Evolutionary conservation across 2,797 vertebrate species (phyloP), one percentile per base, ranked within the genome.

Genomic region (Catostomus latipinnis): DNA sequence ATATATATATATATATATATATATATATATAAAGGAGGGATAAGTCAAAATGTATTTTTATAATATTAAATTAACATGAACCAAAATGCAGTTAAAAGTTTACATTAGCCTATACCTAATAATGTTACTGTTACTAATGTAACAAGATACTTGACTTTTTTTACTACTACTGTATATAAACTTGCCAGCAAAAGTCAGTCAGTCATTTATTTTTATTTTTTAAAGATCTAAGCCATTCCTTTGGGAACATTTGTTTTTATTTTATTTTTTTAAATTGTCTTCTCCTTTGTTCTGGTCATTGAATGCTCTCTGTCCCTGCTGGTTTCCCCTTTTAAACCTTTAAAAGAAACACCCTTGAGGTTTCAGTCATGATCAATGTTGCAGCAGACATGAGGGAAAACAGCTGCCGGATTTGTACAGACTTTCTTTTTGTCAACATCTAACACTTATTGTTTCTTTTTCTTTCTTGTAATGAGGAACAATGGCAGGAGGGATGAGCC

Each of bases 251-350:
- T 61, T 63, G 52, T 46, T 74, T 62, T 80, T 22, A 45, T 43
- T 63, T 67, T 22, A 1, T 67, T 68, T 66, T 7, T 45, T 60
- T 18, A 70, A 71, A 83, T 50, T 78, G 67, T 75, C 14, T 81
- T 76, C 75, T 53, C 16, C 61, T 78, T 78, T 82, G 73, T 81
- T 78, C 56, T 52, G 56, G 68, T 66, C 34, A 43, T 50, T 16
- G 73, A 52, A 53, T 57, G 60, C 43, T 52, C 53, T 71, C n/a
- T 4, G 52, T 72, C 71, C 18, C 76, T 8, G 54, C 18, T 67
- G 76, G 61, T 75, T 63, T 73, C 52, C 60, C 56, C 48, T 58
- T 18, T 48, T 66, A 66, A 74, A 56, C 58, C 8, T 69, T 80
- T 46, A 3, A 6, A n/a, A 46, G 50, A 80, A 84, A 53, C 18